A percentile compares a stretch with the other conserved stretches of the same genome.
These are phyloP conservation scores for Manis crassicaudata DNA, from an alignment of 2,797 vertebrate genomes.

Conservation along the genomic window DNA sequence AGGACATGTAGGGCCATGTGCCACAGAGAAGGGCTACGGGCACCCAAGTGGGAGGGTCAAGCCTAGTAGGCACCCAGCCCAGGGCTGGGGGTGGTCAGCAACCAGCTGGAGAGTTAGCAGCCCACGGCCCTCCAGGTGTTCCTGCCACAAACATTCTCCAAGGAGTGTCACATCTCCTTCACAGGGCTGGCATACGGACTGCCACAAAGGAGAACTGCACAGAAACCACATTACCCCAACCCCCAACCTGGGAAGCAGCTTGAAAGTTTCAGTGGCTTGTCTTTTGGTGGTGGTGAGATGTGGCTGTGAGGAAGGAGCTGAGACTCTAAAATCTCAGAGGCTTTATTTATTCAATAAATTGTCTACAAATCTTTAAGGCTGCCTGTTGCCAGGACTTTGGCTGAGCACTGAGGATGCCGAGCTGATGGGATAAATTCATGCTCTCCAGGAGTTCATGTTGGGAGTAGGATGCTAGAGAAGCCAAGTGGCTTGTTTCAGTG, in stretches of 20 bases:
- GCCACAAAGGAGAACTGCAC: not conserved
- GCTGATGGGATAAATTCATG: not conserved
- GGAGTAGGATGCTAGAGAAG: not conserved
- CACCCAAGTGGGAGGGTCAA: not conserved
- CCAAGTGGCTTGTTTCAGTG: not conserved
- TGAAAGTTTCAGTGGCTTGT: not conserved
- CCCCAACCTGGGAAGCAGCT: not conserved
- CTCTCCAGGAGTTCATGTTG: not conserved
- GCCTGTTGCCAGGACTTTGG: not conserved
- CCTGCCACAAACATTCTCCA: not conserved
- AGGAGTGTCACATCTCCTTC: not conserved
- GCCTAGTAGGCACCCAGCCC: too few relatives aligned
- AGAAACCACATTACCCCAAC: not conserved
- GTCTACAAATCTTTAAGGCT: not conserved
- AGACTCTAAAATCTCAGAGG: not conserved
- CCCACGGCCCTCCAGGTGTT: not conserved
- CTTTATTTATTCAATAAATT: not conserved
- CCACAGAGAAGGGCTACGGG: not conserved
- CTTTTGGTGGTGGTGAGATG: not conserved
- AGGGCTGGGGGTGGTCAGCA: not conserved
- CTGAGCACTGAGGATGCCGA: not conserved
- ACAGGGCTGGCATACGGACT: fast-evolving
- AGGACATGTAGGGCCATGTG: not conserved
- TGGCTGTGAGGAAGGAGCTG: not conserved
- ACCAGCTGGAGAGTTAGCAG: not conserved